phyloP scores from a whole-genome alignment of 2,888 invertebrate species.

The Drosophila quinaria region DNA sequence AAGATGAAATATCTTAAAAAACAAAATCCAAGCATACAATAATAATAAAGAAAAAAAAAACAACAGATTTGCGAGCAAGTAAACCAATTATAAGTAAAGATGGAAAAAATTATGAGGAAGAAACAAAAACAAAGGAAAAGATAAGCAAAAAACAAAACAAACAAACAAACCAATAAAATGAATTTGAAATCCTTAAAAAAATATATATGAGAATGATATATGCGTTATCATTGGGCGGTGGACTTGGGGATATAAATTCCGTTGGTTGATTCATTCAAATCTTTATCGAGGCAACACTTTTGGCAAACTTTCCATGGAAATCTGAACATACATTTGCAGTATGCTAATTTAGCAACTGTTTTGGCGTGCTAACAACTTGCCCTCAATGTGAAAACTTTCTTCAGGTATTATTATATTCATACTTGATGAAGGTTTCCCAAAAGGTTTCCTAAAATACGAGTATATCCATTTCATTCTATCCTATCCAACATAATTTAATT shows the following conservation, averaged over 20 bases:
- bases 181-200: constrained; percentile 82
- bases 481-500: constrained; percentile 51
- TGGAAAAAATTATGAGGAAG: constrained; percentile 43
- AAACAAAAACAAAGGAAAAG: constrained; percentile 60
- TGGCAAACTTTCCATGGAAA: constrained; percentile 5
- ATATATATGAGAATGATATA: constrained; percentile 58
- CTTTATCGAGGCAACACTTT: not conserved
- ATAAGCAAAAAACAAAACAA: constrained; percentile 62
- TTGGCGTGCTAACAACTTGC: constrained; percentile 27
- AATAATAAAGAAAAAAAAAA: constrained; percentile 41
- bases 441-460: not conserved
- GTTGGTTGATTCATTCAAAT: not conserved
- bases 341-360: constrained; percentile 27
- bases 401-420: constrained; percentile 4
- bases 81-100: constrained; percentile 70
- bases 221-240: constrained; percentile 34
- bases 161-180: constrained; percentile 80
- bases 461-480: not conserved
- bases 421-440: constrained; percentile 7
- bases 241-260: not conserved
- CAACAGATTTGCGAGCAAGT: constrained; percentile 48
- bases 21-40: constrained; percentile 66
- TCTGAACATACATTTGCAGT: constrained; percentile 4
- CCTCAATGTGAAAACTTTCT: constrained; percentile 36
- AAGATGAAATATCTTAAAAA: constrained; percentile 60